These are phyloP conservation scores for Andrena fulva DNA, from an alignment of 2,888 invertebrate genomes.

Conservation along the genomic window DNA sequence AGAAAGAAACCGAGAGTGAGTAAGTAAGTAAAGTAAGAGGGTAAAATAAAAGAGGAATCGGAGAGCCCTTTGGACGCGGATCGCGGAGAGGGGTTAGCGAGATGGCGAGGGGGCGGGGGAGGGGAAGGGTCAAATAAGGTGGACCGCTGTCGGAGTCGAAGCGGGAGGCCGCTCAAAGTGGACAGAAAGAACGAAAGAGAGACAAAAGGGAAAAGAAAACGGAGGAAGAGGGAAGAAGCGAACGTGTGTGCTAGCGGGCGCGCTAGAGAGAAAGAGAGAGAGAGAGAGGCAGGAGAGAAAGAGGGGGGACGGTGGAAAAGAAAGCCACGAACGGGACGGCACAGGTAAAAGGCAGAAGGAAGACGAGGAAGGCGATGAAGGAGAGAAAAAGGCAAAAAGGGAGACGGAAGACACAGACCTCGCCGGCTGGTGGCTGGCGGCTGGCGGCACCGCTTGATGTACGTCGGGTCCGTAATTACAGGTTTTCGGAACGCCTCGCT, in stretches of 20 bases:
- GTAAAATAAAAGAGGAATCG: conserved; percentile 55
- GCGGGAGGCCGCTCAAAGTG: conserved; percentile 62
- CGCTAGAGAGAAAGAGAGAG: neutral
- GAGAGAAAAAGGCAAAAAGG: conserved; percentile 63
- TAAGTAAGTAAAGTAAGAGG: conserved; percentile 63
- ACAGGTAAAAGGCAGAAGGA: conserved; percentile 59
- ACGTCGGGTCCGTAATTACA: conserved; percentile 84
- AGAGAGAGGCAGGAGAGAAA: neutral
- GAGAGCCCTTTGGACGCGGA: conserved; percentile 57
- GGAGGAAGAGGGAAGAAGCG: conserved; percentile 41
- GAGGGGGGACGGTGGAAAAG: conserved; percentile 27
- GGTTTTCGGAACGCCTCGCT: conserved; percentile 81
- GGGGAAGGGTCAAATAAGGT: conserved; percentile 61
- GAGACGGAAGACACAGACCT: conserved; percentile 72
- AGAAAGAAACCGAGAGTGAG: conserved; percentile 60
- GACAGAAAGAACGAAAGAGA: conserved; percentile 61
- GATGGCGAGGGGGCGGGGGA: neutral
- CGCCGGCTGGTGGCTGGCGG: conserved; percentile 71
- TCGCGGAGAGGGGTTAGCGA: neutral
- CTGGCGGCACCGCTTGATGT: conserved; percentile 84
- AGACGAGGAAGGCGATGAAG: conserved; percentile 61
- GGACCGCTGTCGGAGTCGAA: conserved; percentile 64
- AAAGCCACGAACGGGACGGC: conserved; percentile 53
- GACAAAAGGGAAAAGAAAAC: conserved; percentile 57
- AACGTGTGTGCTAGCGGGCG: conserved; percentile 28